Evolutionary conservation across 2,113 vertebrate species (phyloP).

Genomic region (Labeo rohita): DNA sequence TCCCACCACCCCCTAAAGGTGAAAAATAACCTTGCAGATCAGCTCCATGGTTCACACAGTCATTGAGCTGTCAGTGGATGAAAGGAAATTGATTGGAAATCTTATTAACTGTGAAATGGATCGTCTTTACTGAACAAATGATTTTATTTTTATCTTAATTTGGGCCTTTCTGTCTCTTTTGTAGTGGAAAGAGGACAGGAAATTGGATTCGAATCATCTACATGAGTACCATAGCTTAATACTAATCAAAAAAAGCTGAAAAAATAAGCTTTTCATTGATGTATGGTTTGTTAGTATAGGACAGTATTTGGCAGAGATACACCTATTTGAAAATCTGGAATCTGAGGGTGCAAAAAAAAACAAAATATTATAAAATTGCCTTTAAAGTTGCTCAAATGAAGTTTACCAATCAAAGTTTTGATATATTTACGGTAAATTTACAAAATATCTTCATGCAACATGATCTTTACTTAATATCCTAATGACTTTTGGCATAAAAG

Average conservation of each 20-base stretch:
- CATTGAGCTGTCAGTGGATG: not conserved
- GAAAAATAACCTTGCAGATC: not conserved
- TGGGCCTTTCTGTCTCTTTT: not conserved
- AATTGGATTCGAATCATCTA: not conserved
- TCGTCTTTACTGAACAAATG: not conserved
- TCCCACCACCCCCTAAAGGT: not conserved
- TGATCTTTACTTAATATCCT: no score
- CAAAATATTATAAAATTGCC: no score
- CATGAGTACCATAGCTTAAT: not conserved
- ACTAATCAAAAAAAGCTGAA: not conserved
- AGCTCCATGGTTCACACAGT: not conserved
- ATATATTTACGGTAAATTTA: no score
- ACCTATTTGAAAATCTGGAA: no score
- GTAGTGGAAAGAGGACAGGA: not conserved
- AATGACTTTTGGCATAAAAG: no score
- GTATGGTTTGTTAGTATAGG: no score
- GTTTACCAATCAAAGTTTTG: no score
- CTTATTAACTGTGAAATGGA: not conserved
- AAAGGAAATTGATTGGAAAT: not conserved
- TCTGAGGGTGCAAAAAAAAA: no score
- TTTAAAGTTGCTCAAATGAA: no score
- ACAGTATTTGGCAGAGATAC: no score
- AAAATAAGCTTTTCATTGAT: no score
- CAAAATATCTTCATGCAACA: no score
- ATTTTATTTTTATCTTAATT: not conserved